These are phyloP conservation scores for Drosophila rufa DNA, from an alignment of 1,140 invertebrate species.

Conservation along the genomic window DNA sequence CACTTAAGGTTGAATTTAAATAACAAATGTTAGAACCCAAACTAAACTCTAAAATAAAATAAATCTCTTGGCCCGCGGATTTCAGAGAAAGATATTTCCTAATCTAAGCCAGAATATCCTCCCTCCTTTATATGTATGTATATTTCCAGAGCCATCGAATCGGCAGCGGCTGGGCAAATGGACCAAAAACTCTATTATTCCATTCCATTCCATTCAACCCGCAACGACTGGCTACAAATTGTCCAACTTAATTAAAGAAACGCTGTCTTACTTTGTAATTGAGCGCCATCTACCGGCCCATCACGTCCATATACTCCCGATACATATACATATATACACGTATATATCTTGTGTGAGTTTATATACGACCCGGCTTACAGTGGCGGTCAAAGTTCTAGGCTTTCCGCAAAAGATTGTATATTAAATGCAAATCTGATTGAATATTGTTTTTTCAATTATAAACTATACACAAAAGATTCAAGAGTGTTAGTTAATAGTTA, in stretches of 20 bases:
- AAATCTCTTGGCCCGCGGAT: no score
- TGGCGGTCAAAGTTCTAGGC: background rate
- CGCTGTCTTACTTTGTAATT: conserved; percentile 79
- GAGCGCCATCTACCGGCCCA: conserved; percentile 48
- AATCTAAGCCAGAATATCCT: background rate
- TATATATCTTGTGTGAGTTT: background rate
- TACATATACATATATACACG: background rate
- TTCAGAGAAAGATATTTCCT: background rate
- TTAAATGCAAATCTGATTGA: no score
- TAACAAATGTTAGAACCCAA: background rate
- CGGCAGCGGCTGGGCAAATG: conserved; percentile 21
- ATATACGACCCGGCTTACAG: background rate
- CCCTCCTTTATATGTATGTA: background rate
- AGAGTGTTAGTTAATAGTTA: background rate
- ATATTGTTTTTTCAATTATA: background rate
- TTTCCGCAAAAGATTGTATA: no score
- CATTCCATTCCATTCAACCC: conserved; percentile 21
- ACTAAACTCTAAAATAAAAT: background rate
- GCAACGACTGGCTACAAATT: conserved; percentile 77
- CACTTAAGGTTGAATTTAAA: background rate
- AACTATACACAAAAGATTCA: no score
- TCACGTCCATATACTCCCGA: background rate
- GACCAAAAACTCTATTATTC: conserved; percentile 41
- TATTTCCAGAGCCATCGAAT: conserved; percentile 4
- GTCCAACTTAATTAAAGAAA: conserved; percentile 82